Percentiles rank a stretch among this genome's conserved stretches.
phyloP scores from a whole-genome alignment of 2,888 invertebrate genomes.

The Dioctria rufipes region DNA sequence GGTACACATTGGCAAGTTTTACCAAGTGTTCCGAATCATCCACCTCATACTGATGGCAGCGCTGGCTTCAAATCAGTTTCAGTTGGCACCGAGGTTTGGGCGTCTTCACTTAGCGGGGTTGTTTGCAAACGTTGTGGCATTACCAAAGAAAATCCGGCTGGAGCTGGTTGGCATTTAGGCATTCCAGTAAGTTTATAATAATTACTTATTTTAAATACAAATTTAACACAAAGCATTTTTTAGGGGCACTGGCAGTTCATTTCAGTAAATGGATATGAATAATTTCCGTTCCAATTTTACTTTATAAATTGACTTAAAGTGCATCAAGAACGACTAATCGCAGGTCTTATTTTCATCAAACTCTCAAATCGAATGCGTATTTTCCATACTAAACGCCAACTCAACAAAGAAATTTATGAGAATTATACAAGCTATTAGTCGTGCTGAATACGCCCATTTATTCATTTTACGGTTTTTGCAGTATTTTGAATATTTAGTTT shows the following conservation, averaged over 20 bases:
- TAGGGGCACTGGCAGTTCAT: slow-evolving; percentile 75
- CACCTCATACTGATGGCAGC: slow-evolving; percentile 73
- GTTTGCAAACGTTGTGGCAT: slow-evolving; percentile 83
- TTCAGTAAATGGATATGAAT: slow-evolving; percentile 61
- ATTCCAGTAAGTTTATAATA: slow-evolving; percentile 70
- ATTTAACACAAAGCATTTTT: slow-evolving; percentile 62
- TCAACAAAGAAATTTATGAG: too few relatives aligned
- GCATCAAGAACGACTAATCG: background rate
- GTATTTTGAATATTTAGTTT: slow-evolving; percentile 25
- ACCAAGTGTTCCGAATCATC: slow-evolving; percentile 75
- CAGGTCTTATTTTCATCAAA: background rate
- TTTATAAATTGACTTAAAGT: too few relatives aligned
- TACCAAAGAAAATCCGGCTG: slow-evolving; percentile 80
- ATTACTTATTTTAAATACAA: background rate
- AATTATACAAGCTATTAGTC: too few relatives aligned
- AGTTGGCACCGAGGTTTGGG: slow-evolving; percentile 84
- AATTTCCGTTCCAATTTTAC: slow-evolving; percentile 2
- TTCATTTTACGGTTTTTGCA: background rate
- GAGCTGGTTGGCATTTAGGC: slow-evolving; percentile 84
- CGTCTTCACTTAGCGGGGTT: slow-evolving; percentile 79
- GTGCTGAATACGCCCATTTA: too few relatives aligned
- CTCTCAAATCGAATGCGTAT: too few relatives aligned
- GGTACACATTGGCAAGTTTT: slow-evolving; percentile 89
- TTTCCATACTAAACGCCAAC: too few relatives aligned
- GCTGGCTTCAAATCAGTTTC: slow-evolving; percentile 81